These are phyloP conservation scores for Nebria ingens DNA, from an alignment of 1,140 invertebrate genomes.

Conservation along the genomic window DNA sequence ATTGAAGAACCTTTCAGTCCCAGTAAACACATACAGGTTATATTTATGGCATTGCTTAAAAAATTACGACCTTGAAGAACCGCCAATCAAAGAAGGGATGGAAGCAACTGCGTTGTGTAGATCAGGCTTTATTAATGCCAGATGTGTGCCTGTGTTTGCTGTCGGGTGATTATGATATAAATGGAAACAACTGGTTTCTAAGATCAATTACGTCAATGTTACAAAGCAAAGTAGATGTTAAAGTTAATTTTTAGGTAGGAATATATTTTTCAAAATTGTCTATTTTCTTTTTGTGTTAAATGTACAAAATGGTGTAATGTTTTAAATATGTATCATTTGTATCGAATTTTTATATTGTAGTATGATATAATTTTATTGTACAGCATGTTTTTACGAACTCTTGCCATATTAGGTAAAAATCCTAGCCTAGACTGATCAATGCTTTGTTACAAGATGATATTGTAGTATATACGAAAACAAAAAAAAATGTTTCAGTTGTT, in stretches of 20 bases:
- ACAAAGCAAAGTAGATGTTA: slow-evolving; percentile 6
- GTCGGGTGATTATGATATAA: too few relatives aligned
- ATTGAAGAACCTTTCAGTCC: too few relatives aligned
- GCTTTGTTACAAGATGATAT: slow-evolving; percentile 25
- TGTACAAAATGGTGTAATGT: background rate
- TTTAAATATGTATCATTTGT: background rate
- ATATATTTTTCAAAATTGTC: too few relatives aligned
- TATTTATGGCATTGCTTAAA: too few relatives aligned
- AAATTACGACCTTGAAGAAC: too few relatives aligned
- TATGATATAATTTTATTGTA: background rate
- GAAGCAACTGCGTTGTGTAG: too few relatives aligned
- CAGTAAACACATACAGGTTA: too few relatives aligned
- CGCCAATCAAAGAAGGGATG: too few relatives aligned
- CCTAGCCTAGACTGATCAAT: slow-evolving; percentile 31
- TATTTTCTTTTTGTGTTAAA: background rate
- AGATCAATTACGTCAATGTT: slow-evolving; percentile 5
- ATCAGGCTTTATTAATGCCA: too few relatives aligned
- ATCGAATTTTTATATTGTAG: slow-evolving; percentile 3
- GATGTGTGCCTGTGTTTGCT: too few relatives aligned
- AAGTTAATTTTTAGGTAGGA: too few relatives aligned
- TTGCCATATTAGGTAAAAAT: slow-evolving; percentile 29
- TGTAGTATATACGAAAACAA: slow-evolving; percentile 23
- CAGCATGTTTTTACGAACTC: slow-evolving; percentile 25
- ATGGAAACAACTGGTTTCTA: background rate
- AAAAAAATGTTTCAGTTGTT: slow-evolving; percentile 26